Conservation (phyloP, 2,888 invertebrate genomes). For the Geotrupes spiniger region DNA sequence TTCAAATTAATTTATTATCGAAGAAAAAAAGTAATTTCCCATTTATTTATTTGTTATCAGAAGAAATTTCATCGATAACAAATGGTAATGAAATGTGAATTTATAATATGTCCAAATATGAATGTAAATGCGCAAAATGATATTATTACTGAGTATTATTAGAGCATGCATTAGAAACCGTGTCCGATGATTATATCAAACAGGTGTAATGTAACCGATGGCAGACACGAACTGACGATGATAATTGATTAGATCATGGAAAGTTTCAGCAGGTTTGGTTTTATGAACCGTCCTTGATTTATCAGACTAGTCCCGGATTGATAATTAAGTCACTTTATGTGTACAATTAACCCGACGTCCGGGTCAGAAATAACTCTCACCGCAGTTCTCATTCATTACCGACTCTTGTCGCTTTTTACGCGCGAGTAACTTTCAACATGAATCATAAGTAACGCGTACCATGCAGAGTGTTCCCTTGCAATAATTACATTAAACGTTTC, state of each 20-base stretch:
- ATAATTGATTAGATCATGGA: constrained; percentile 8
- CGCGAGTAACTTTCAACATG: constrained; percentile 32
- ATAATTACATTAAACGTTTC: constrained; percentile 34
- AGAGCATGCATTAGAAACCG: background rate
- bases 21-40: too few relatives aligned
- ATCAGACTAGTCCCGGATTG: constrained; percentile 30
- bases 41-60: too few relatives aligned
- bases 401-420: constrained; percentile 32
- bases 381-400: constrained; percentile 32
- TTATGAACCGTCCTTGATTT: constrained; percentile 26
- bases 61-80: too few relatives aligned
- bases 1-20: too few relatives aligned
- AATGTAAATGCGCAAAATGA: constrained; percentile 1
- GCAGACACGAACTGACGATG: constrained; percentile 1
- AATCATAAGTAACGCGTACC: constrained; percentile 32
- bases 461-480: constrained; percentile 28
- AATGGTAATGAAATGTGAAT: background rate
- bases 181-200: constrained; percentile 6
- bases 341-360: constrained; percentile 37
- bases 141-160: constrained; percentile 1
- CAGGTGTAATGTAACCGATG: constrained; percentile 4
- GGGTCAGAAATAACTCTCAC: constrained; percentile 33
- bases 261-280: constrained; percentile 13
- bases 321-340: constrained; percentile 35
- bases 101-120: constrained; percentile 1